Evolutionary conservation across 2,113 vertebrate species (phyloP).

Genomic region (Callorhinus ursinus): DNA sequence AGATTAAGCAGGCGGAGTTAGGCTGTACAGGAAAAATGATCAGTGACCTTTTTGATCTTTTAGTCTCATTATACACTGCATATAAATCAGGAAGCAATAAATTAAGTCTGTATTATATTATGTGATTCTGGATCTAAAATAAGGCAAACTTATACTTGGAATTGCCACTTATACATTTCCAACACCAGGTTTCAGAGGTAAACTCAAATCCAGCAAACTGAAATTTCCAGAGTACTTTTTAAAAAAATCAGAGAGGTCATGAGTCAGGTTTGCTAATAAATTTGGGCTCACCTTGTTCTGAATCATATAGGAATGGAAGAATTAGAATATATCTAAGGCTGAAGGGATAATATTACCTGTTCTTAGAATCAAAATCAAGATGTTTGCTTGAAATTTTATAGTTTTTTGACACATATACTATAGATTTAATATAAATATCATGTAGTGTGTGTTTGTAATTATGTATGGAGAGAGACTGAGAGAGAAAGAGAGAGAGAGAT

Average conservation of each 20-base stretch:
- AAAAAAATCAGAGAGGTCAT: neutral
- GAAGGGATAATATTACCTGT: neutral
- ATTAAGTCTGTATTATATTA: neutral
- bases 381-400: neutral
- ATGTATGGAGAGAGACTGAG: neutral
- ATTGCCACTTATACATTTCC: neutral
- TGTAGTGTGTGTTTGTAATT: neutral
- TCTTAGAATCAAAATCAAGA: neutral
- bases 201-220: neutral
- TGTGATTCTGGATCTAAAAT: neutral
- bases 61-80: neutral
- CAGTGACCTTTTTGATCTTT: neutral
- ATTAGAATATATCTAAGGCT: neutral
- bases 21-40: neutral
- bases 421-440: neutral
- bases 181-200: neutral
- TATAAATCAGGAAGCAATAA: neutral
- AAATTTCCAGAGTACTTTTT: neutral
- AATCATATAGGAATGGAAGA: neutral
- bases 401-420: neutral
- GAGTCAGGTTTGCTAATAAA: neutral
- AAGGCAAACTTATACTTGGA: neutral
- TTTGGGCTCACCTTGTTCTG: neutral
- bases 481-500: neutral
- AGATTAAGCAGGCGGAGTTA: neutral